Evolutionary conservation across 2,888 invertebrate species (phyloP).

Genomic region (Parthenolecanium corni): DNA sequence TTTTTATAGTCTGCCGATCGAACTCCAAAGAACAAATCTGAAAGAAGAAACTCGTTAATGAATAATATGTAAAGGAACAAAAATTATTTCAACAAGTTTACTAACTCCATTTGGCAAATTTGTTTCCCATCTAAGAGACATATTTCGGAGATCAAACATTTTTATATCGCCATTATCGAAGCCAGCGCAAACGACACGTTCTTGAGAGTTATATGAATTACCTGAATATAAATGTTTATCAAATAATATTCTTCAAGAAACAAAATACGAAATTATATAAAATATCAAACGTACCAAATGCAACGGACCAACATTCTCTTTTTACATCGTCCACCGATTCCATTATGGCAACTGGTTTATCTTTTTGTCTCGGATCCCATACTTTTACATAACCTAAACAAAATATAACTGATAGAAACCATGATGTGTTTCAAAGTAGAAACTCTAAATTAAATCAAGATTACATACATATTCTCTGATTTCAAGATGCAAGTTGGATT

Average conservation of each 20-base stretch:
- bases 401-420: too few relatives aligned
- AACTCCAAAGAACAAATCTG: slow-evolving; percentile 75
- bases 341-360: slow-evolving; percentile 79
- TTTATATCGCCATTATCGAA: slow-evolving; percentile 95
- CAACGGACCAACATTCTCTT: slow-evolving; percentile 88
- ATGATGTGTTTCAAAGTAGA: neutral
- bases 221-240: slow-evolving; percentile 39
- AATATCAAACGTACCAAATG: slow-evolving; percentile 51
- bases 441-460: neutral
- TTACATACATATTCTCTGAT: too few relatives aligned
- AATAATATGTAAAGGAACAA: neutral
- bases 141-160: slow-evolving; percentile 75
- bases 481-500: too few relatives aligned
- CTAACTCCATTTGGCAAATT: slow-evolving; percentile 79
- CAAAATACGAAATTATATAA: neutral
- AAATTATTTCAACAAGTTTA: slow-evolving; percentile 32
- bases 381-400: slow-evolving; percentile 55
- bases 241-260: neutral
- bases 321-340: slow-evolving; percentile 58
- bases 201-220: slow-evolving; percentile 74
- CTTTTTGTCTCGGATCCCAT: slow-evolving; percentile 88
- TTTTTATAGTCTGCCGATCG: slow-evolving; percentile 81
- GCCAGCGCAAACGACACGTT: slow-evolving; percentile 77
- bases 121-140: slow-evolving; percentile 79
- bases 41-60: slow-evolving; percentile 30